A percentile compares a stretch with the other conserved stretches of the same genome.
phyloP scores from a whole-genome alignment of 2,797 vertebrate genomes.

The Zalophus californianus region DNA sequence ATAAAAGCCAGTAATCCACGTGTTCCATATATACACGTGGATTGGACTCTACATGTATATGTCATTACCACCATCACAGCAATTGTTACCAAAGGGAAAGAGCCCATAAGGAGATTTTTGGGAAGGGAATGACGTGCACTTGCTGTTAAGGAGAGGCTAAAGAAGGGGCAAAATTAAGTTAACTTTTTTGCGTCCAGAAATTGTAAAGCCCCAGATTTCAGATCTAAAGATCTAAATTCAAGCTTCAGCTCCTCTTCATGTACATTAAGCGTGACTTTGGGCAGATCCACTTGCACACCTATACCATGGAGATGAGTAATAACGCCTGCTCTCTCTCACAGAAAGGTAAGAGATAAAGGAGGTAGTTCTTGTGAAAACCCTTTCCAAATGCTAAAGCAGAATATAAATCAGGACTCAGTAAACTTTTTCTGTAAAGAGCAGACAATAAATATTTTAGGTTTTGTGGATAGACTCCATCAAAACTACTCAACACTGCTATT shows the following conservation, averaged over 20 bases:
- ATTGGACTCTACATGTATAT: not conserved
- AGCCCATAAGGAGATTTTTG: not conserved
- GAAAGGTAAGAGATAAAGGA: not conserved
- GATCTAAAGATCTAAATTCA: not conserved
- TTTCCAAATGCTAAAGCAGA: not conserved
- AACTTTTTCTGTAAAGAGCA: not conserved
- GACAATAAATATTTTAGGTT: not conserved
- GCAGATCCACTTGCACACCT: not conserved
- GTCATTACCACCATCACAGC: too few species aligned
- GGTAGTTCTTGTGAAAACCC: not conserved
- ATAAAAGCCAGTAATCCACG: fast-evolving
- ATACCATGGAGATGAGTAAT: not conserved
- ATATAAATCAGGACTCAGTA: not conserved
- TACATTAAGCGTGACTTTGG: not conserved
- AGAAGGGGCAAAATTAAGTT: not conserved
- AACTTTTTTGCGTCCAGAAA: not conserved
- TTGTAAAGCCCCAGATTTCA: not conserved
- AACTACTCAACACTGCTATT: not conserved
- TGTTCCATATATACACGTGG: not conserved
- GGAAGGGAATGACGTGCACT: not conserved
- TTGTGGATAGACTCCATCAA: not conserved
- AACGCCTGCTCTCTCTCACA: not conserved
- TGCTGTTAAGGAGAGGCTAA: not conserved
- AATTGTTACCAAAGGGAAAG: not conserved
- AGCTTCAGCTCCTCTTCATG: not conserved